Conservation (phyloP, 2,797 vertebrate species). For the Antennarius maculatus region DNA sequence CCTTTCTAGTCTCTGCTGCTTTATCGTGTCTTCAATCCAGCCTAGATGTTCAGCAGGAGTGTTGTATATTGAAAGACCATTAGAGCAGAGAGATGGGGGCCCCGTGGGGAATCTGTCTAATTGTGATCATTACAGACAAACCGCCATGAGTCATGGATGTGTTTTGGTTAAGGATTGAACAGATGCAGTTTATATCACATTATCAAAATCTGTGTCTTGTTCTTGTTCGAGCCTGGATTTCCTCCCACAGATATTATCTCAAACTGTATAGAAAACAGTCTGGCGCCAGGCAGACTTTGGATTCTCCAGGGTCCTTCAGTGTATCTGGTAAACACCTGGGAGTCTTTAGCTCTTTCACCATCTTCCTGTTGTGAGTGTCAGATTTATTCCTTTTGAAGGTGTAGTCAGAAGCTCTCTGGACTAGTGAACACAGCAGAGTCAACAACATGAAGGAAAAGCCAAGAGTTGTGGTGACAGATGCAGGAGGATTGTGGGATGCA, state of each 20-base stretch:
- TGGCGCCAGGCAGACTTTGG: conserved; percentile 8
- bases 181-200: conserved; percentile 1
- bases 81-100: conserved; percentile 4
- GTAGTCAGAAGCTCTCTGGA: conserved; percentile 12
- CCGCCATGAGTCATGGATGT: conserved; percentile 38
- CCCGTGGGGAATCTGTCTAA: conserved; percentile 24
- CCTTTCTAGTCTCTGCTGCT: neutral
- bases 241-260: conserved; percentile 13
- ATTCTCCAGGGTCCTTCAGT: conserved; percentile 4
- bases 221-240: neutral
- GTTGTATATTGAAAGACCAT: conserved; percentile 12
- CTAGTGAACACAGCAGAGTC: conserved; percentile 24
- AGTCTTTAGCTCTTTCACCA: neutral
- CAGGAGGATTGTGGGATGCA: conserved; percentile 34
- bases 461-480: conserved; percentile 22
- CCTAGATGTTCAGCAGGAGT: conserved; percentile 1
- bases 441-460: conserved; percentile 24
- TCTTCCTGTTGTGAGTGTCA: conserved; percentile 4
- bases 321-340: conserved; percentile 25
- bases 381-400: neutral
- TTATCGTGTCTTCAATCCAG: conserved; percentile 25
- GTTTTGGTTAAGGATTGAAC: conserved; percentile 24
- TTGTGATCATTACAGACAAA: conserved; percentile 37
- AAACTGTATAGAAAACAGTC: conserved; percentile 17
- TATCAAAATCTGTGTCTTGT: conserved; percentile 1